These are phyloP conservation scores for Laothoe populi DNA, from an alignment of 2,888 invertebrate species.

Conservation along the genomic window DNA sequence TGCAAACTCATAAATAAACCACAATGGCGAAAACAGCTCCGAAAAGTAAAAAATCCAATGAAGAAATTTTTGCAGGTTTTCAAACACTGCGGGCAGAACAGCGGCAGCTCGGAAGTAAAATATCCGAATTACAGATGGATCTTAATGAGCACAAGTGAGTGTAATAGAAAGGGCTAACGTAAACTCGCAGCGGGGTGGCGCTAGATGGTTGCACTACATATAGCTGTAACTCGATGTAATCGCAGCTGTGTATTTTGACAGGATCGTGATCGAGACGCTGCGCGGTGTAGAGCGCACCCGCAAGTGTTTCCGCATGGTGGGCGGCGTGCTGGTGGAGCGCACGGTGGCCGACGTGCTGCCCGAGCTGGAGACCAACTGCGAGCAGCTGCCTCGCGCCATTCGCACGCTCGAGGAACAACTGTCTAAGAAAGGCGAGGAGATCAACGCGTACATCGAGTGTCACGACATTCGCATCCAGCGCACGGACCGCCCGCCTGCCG, in stretches of 20 bases:
- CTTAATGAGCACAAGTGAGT: constrained; percentile 97
- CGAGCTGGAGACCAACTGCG: constrained; percentile 90
- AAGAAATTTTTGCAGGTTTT: constrained; percentile 94
- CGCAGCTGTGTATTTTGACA: constrained; percentile 60
- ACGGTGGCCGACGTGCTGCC: constrained; percentile 96
- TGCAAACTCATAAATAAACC: too few relatives aligned
- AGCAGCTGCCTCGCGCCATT: constrained; percentile 92
- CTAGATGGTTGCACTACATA: too few relatives aligned
- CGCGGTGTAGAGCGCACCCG: constrained; percentile 92
- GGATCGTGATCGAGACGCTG: constrained; percentile 97
- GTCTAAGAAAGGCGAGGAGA: constrained; percentile 93
- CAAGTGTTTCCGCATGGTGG: constrained; percentile 96
- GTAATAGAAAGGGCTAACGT: too few relatives aligned
- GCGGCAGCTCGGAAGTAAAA: constrained; percentile 92
- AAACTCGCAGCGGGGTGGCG: not conserved
- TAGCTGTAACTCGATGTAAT: not conserved
- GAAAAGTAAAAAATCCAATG: constrained; percentile 85
- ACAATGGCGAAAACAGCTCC: constrained; percentile 58
- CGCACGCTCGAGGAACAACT: constrained; percentile 92
- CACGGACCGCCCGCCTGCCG: constrained; percentile 53
- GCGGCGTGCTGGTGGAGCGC: constrained; percentile 96
- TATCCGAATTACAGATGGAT: constrained; percentile 97
- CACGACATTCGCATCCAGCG: constrained; percentile 93
- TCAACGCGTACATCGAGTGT: constrained; percentile 96
- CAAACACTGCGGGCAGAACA: constrained; percentile 95